Conservation (phyloP, 1,140 invertebrate genomes). For the Drosophila subobscura region DNA sequence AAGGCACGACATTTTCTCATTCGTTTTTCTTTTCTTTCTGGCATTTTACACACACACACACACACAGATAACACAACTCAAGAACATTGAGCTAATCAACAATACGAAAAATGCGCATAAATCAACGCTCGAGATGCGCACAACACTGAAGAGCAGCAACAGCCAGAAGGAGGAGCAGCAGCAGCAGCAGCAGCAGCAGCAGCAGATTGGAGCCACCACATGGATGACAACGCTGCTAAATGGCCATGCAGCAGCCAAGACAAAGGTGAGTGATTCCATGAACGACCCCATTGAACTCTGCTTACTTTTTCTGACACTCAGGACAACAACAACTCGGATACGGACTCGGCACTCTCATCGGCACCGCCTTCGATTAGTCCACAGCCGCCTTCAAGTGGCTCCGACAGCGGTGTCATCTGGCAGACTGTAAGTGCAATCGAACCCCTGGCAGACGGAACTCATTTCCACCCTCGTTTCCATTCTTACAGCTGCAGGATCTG, state of each 20-base stretch:
- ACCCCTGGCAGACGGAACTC: not conserved
- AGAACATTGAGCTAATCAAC: slow-evolving; percentile 83
- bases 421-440: slow-evolving; percentile 73
- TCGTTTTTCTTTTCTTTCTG: slow-evolving; percentile 26
- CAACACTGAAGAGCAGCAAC: slow-evolving; percentile 52
- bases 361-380: slow-evolving; percentile 83
- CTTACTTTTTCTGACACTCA: slow-evolving; percentile 17
- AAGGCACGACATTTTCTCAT: slow-evolving; percentile 51
- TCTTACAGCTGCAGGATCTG: slow-evolving; percentile 74
- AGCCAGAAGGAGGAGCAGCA: slow-evolving; percentile 38
- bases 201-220: slow-evolving; percentile 48
- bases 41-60: not conserved
- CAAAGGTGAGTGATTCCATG: slow-evolving; percentile 50
- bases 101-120: slow-evolving; percentile 79
- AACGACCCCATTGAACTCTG: not conserved
- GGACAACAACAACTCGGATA: slow-evolving; percentile 76
- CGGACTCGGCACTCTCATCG: slow-evolving; percentile 83
- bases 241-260: slow-evolving; percentile 50
- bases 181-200: slow-evolving; percentile 7
- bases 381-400: slow-evolving; percentile 75
- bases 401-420: slow-evolving; percentile 81
- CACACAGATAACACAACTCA: slow-evolving; percentile 81
- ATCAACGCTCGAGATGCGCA: slow-evolving; percentile 72
- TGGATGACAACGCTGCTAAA: slow-evolving; percentile 64
- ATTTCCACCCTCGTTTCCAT: not conserved